Evolutionary conservation across 2,888 invertebrate genomes (phyloP), one percentile per base, ranked within the genome.

Genomic region (Lasioglossum calceatum): DNA sequence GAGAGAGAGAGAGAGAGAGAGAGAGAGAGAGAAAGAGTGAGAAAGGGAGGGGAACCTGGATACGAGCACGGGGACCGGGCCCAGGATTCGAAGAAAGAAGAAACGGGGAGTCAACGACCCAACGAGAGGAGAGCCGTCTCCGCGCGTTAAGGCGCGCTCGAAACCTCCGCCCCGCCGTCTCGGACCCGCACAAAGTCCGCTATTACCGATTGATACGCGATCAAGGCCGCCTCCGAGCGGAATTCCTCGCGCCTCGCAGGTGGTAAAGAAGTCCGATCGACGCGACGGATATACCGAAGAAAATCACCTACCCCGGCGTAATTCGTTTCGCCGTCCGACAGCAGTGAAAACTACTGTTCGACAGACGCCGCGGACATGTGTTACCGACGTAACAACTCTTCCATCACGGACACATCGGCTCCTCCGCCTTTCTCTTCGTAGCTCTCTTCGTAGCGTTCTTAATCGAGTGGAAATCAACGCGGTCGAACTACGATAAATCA

Each of bases 101-200:
- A 94, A 94, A 93, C 92, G 90, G 90, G 92, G 93, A 94, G 94
- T 94, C 94, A 94, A 94, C 91, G 94, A 94, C 94, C 94, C 89
- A 92, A 91, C 91, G 90, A 92, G 91, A 92, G 90, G 89, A 91
- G 91, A 92, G 88, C 87, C 91, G 90, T 87, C 87, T 82, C 88
- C 89, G 86, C 75, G 91, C 85, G 88, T 91, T 87, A 91, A 91
- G 91, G 88, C 89, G 92, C 92, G 92, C 91, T 92, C 86, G 84
- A 81, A 87, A 91, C 91, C 82, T 84, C 67, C 81, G 54, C 73
- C 81, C 77, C 64, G 78, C 67, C 42, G 27, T n/a, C 85, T 78
- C 70, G 76, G 79, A 47, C 67, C 82, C 71, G 73, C 85, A 82
- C 80, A 12, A 75, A 79, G 70, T 67, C 77, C 81, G 75, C 76